phyloP scores from a whole-genome alignment of 1,140 invertebrate genomes.

The Pectinophora gossypiella region DNA sequence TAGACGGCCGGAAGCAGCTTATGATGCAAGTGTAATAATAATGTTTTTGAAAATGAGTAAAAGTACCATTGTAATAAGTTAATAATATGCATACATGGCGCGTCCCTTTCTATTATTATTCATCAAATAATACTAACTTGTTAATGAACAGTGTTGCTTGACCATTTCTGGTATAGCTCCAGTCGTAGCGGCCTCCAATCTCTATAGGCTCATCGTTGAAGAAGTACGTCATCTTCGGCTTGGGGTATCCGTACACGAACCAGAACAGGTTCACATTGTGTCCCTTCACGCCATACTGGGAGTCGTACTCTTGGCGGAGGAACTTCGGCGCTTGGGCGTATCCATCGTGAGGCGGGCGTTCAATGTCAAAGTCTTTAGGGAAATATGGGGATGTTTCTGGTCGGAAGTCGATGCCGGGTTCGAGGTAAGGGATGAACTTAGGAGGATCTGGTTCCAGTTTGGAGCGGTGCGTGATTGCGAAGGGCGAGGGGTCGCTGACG shows the following conservation, averaged over 20 bases:
- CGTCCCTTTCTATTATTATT: no score
- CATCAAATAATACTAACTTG: constrained; percentile 74
- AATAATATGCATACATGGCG: no score
- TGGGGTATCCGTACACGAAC: constrained; percentile 95
- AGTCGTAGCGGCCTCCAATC: constrained; percentile 87
- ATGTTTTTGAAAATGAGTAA: no score
- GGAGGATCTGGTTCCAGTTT: constrained; percentile 88
- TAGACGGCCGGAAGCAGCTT: no score
- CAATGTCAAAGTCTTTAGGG: constrained; percentile 93
- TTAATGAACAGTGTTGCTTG: constrained; percentile 92
- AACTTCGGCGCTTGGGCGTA: constrained; percentile 89
- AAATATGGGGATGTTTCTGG: constrained; percentile 92
- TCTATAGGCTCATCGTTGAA: constrained; percentile 90
- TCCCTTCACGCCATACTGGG: constrained; percentile 91
- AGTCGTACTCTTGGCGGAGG: constrained; percentile 88
- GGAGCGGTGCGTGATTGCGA: constrained; percentile 86
- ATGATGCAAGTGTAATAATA: no score
- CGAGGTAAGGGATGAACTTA: constrained; percentile 86
- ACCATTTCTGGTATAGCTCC: constrained; percentile 91
- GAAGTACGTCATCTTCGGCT: constrained; percentile 91
- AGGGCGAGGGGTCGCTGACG: constrained; percentile 96
- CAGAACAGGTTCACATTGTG: constrained; percentile 92
- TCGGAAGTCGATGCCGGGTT: constrained; percentile 89
- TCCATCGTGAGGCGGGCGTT: constrained; percentile 88
- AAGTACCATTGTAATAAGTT: no score